Percentiles rank a stretch among this genome's conserved stretches.
phyloP scores from a whole-genome alignment of 2,113 vertebrate species.

The Xyliphius kryptos region DNA sequence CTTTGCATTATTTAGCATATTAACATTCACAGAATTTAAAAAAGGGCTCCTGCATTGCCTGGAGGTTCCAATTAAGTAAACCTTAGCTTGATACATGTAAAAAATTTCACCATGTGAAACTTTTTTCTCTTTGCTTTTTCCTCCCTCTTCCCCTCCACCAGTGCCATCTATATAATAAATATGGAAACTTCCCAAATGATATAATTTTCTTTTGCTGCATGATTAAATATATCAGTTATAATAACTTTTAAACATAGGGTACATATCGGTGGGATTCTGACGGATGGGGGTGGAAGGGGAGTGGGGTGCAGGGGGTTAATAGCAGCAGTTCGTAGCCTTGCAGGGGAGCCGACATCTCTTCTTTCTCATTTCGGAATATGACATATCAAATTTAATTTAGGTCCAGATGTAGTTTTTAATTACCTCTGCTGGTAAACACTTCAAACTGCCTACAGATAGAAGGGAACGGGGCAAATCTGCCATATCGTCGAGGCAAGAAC shows the following conservation, averaged over 20 bases:
- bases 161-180: slow-evolving; percentile 95
- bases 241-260: slow-evolving; percentile 89
- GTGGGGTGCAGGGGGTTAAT: slow-evolving; percentile 39
- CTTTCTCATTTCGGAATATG: slow-evolving; percentile 44
- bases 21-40: slow-evolving; percentile 99
- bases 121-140: slow-evolving; percentile 58
- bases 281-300: slow-evolving; percentile 65
- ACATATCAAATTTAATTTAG: slow-evolving; percentile 57
- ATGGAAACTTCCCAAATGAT: slow-evolving; percentile 86
- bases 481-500: slow-evolving; percentile 34
- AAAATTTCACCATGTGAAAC: slow-evolving; percentile 93
- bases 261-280: slow-evolving; percentile 81
- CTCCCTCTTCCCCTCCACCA: slow-evolving; percentile 58
- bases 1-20: slow-evolving; percentile 99
- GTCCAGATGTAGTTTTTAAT: slow-evolving; percentile 61
- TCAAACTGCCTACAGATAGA: slow-evolving; percentile 48
- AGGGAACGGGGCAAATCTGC: slow-evolving; percentile 45
- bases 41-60: slow-evolving; percentile 97
- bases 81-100: slow-evolving; percentile 99
- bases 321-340: slow-evolving; percentile 41
- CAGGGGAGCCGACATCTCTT: slow-evolving; percentile 38
- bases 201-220: slow-evolving; percentile 81
- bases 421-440: slow-evolving; percentile 55
- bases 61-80: slow-evolving; percentile 99
- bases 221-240: slow-evolving; percentile 97